Percentiles rank a stretch among this genome's conserved stretches.
Evolutionary conservation across 2,888 invertebrate species (phyloP).

Genomic region (Eristalis intricaria): DNA sequence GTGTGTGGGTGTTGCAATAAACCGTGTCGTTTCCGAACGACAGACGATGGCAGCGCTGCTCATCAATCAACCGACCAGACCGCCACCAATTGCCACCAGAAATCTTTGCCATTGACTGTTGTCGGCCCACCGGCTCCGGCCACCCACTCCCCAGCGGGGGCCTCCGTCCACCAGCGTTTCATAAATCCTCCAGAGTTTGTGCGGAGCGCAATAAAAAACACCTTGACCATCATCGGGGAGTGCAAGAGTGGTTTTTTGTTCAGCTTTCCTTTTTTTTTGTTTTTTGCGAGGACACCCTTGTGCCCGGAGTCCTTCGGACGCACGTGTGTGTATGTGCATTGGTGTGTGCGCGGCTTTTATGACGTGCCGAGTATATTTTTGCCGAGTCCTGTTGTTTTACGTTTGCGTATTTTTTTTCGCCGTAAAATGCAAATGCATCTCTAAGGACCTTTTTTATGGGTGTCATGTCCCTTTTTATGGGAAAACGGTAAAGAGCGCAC

Average conservation of each 20-base stretch:
- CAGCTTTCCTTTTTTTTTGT: slow-evolving; percentile 38
- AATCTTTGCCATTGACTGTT: slow-evolving; percentile 69
- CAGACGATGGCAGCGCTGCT: slow-evolving; percentile 50
- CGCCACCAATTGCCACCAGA: slow-evolving; percentile 71
- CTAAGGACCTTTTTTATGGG: slow-evolving; percentile 70
- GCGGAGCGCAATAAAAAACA: slow-evolving; percentile 65
- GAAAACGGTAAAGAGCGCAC: slow-evolving; percentile 38
- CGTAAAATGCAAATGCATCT: slow-evolving; percentile 70
- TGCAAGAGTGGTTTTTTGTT: slow-evolving; percentile 52
- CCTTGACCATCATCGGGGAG: slow-evolving; percentile 52
- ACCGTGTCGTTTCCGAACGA: slow-evolving; percentile 44
- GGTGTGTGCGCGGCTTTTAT: background rate
- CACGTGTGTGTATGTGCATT: background rate
- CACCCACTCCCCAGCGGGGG: background rate
- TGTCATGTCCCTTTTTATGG: slow-evolving; percentile 47
- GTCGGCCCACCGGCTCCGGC: background rate
- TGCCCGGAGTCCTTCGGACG: background rate
- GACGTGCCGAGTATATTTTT: slow-evolving; percentile 31
- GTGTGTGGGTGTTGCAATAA: slow-evolving; percentile 51
- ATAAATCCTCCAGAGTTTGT: slow-evolving; percentile 66
- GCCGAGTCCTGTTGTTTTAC: slow-evolving; percentile 6
- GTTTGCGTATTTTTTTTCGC: slow-evolving; percentile 67
- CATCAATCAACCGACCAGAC: slow-evolving; percentile 70
- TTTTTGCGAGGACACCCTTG: slow-evolving; percentile 11
- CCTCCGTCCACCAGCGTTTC: slow-evolving; percentile 54